These are phyloP conservation scores for Heliothis peltigera DNA, from an alignment of 2,888 invertebrate species.

Conservation along the genomic window DNA sequence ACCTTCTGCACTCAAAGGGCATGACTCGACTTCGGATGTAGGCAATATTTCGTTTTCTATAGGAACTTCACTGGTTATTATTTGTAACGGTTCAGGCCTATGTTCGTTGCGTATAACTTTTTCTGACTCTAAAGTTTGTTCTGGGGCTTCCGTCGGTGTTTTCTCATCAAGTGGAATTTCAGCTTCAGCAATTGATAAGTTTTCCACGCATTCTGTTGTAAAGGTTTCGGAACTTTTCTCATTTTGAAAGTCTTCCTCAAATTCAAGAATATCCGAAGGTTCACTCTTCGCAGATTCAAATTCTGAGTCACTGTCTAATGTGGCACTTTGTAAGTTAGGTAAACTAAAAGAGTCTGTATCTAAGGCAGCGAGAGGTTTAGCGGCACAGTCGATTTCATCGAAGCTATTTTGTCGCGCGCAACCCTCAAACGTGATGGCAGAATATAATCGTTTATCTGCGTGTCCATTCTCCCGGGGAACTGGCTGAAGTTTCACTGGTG, in stretches of 20 bases:
- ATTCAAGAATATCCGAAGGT: conserved; percentile 78
- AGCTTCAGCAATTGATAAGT: conserved; percentile 74
- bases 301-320: conserved; percentile 84
- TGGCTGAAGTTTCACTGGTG: conserved; percentile 85
- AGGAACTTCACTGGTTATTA: conserved; percentile 78
- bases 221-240: conserved; percentile 71
- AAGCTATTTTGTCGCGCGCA: conserved; percentile 83
- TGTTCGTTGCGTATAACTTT: conserved; percentile 54
- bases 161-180: conserved; percentile 76
- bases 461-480: conserved; percentile 84
- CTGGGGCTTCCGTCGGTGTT: conserved; percentile 61
- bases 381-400: conserved; percentile 80
- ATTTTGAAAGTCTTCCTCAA: conserved; percentile 70
- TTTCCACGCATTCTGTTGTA: conserved; percentile 74
- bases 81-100: conserved; percentile 69
- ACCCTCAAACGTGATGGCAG: conserved; percentile 86
- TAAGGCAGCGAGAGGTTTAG: conserved; percentile 60
- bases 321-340: conserved; percentile 67
- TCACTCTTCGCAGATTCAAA: conserved; percentile 87
- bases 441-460: conserved; percentile 81
- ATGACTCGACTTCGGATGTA: conserved; percentile 74
- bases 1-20: conserved; percentile 70
- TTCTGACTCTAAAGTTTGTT: conserved; percentile 55
- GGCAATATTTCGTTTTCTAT: conserved; percentile 76
- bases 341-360: conserved; percentile 72